Base-by-base conservation (phyloP, 1,140 invertebrate genomes). In the Pararge aegeria region DNA sequence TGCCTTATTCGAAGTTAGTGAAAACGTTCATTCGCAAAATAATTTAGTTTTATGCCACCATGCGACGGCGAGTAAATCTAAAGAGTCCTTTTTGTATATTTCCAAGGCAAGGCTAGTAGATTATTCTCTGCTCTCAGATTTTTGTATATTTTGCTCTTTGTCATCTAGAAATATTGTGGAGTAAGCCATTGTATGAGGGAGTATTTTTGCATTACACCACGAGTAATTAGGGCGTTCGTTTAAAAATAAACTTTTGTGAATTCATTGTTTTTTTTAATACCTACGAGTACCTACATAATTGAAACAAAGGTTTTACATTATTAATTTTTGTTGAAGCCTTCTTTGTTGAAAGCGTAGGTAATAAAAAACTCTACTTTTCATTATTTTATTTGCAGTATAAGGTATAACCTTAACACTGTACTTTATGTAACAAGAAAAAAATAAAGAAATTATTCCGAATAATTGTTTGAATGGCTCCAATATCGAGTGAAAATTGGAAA, bases 81-180 rank as follows among this genome's bases (percentile, higher is more conserved):
- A n/a, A 68, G 68, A 72, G 65, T 72, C 61, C 64, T 76, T 76
- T 75, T 72, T 64, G 67, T 76, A 75, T 78, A 71, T 80, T 75
- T 42, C 38, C 38, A 42, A 18, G 38, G 38, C 75, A 46, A 73
- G 73, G 64, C 70, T 73, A 70, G 65, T 57, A 67, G 62, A 73
- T 80, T 78, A 15, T 12, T 18, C 65, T 69, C 40, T 48, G 49
- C 55, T 56, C 57, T 15, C 38, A 18, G 56, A 46, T 61, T 71
- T 75, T 69, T 73, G 65, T 75, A 66, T 70, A 75, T 78, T 75
- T 75, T 66, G 63, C 62, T 69, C 65, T 73, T 66, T 72, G 70
- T 69, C 63, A 50, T 58, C 52, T 42, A 42, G 50, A 61, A 70
- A 66, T 61, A 63, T 65, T 66, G 63, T 64, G 44, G 54, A 54